Evolutionary conservation across 1,140 invertebrate genomes (phyloP), one percentile per base, ranked within the genome.

Genomic region (Lepidurus packardi): DNA sequence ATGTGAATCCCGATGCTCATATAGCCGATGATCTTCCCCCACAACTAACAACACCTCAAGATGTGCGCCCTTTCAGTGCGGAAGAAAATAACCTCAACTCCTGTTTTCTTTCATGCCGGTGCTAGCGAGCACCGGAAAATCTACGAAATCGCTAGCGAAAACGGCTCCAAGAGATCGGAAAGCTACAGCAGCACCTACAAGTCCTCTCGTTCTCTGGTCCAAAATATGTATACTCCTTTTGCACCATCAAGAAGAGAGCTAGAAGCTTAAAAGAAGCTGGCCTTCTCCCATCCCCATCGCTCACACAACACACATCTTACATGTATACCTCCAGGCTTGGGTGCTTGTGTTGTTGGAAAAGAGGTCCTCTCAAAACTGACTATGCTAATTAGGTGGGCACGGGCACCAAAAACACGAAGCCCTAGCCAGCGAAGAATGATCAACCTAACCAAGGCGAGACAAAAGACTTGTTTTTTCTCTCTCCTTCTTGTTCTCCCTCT

Each of bases 371-470:
- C 53, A 13, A 65, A 65, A 65, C 53, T n/a, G 53, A 65, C 53
- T 65, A 65, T 65, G 53, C 53, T 65, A 65, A 65, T 65, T 65
- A 65, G 53, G 53, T 65, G 53, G 53, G 53, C 53, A 65, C 53
- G 53, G 53, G 53, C 53, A 65, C 53, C 53, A 65, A 65, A 65
- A 65, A 65, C 53, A n/a, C 53, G n/a, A 65, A 65, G 53, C 53
- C 53, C 53, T 65, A 65, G 45, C 10, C 10, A 47, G 45, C 45
- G 16, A 11, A 47, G 34, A 34, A 34, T 34, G 3, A 34, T 2
- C 34, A 34, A 34, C 34, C 34, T 34, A 47, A 16, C 45, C 45
- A 47, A 47, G 53, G 9, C 53, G 9, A 65, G 53, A 65, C 53
- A 65, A 65, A 65, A 65, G 53, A 65, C 53, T 9, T 65, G 53